Conservation (phyloP, 2,888 invertebrate species). For the Melanargia galathea region DNA sequence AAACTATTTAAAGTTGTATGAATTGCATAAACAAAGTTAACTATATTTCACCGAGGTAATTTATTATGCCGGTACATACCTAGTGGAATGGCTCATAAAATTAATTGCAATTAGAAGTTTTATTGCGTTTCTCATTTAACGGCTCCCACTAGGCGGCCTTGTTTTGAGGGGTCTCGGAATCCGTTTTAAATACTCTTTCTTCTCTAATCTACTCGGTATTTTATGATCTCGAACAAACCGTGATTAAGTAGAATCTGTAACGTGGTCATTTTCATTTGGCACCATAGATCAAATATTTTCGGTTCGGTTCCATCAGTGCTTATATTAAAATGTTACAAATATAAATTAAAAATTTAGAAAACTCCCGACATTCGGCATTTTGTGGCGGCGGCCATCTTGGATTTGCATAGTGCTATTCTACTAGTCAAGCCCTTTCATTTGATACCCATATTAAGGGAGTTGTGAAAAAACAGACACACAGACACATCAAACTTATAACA, state of each 20-base stretch:
- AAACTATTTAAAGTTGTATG: conserved; percentile 2
- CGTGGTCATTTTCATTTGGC: neutral
- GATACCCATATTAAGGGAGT: too few species aligned
- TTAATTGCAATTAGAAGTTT: conserved; percentile 26
- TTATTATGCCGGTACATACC: conserved; percentile 9
- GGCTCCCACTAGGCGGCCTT: conserved; percentile 18
- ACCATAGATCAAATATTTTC: too few species aligned
- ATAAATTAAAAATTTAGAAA: too few species aligned
- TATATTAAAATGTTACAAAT: too few species aligned
- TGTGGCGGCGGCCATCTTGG: too few species aligned
- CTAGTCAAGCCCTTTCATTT: too few species aligned
- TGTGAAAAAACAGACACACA: too few species aligned
- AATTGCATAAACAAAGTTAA: conserved; percentile 1
- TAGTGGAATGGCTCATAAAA: conserved; percentile 26
- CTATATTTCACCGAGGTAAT: conserved; percentile 13
- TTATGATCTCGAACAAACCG: conserved; percentile 3
- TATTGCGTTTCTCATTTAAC: conserved; percentile 23
- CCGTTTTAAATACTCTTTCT: conserved; percentile 13
- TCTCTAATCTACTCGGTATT: conserved; percentile 1
- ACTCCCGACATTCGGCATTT: too few species aligned
- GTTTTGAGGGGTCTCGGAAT: conserved; percentile 18
- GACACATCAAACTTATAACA: too few species aligned
- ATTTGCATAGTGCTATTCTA: too few species aligned
- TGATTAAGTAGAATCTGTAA: neutral
- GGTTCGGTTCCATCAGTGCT: too few species aligned